These are phyloP conservation scores for Parnassius smintheus DNA, from an alignment of 2,888 invertebrate species.

Conservation along the genomic window DNA sequence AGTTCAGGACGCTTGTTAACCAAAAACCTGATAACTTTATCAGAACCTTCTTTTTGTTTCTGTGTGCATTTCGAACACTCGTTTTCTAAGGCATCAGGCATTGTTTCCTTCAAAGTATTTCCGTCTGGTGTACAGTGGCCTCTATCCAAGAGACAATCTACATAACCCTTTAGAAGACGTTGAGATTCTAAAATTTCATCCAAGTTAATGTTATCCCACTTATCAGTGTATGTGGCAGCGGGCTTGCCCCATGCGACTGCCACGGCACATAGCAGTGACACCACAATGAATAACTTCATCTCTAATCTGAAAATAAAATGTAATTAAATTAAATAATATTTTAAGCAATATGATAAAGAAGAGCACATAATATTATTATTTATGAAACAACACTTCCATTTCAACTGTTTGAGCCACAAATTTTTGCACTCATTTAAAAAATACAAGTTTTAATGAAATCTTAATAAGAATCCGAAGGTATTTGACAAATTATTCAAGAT, in stretches of 20 bases:
- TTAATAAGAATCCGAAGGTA: too few relatives aligned
- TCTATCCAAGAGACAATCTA: constrained; percentile 84
- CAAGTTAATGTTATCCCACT: constrained; percentile 86
- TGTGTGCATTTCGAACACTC: constrained; percentile 86
- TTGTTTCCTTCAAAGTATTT: constrained; percentile 77
- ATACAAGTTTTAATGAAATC: too few relatives aligned
- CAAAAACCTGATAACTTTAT: constrained; percentile 85
- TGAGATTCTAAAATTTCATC: constrained; percentile 84
- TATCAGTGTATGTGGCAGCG: constrained; percentile 82
- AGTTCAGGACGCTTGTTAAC: constrained; percentile 84
- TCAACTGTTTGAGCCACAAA: not conserved
- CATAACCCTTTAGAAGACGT: constrained; percentile 84
- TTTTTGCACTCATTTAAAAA: too few relatives aligned
- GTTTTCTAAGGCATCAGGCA: constrained; percentile 87
- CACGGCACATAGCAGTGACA: constrained; percentile 57
- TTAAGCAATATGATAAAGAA: too few relatives aligned
- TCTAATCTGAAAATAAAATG: constrained; percentile 44
- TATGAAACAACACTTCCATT: not conserved
- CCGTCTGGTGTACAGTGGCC: constrained; percentile 86
- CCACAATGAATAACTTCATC: constrained; percentile 67
- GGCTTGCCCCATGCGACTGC: constrained; percentile 59
- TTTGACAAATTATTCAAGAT: too few relatives aligned
- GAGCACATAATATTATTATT: not conserved
- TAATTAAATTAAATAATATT: not conserved
- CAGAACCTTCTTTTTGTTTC: constrained; percentile 77